Evolutionary conservation across 2,888 invertebrate species (phyloP).

Genomic region (Scrobipalpa atriplicella): DNA sequence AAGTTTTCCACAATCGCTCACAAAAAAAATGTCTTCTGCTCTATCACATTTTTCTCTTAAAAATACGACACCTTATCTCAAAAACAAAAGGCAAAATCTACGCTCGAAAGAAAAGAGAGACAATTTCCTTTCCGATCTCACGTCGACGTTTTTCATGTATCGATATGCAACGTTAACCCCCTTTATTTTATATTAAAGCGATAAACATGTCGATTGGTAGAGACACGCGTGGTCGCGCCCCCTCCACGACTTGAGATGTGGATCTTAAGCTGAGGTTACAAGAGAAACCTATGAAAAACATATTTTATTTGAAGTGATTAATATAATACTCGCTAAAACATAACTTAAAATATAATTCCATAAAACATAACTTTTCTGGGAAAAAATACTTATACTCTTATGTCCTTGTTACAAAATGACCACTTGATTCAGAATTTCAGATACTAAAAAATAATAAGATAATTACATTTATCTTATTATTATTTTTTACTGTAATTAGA

Average conservation of each 20-base stretch:
- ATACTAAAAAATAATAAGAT: too few relatives aligned
- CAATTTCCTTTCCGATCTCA: conserved; percentile 69
- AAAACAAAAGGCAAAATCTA: conserved; percentile 18
- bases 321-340: too few relatives aligned
- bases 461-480: too few relatives aligned
- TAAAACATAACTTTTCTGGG: too few relatives aligned
- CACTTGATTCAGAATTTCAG: too few relatives aligned
- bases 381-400: too few relatives aligned
- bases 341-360: too few relatives aligned
- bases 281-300: too few relatives aligned
- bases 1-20: not conserved
- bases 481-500: too few relatives aligned
- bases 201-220: conserved; percentile 81
- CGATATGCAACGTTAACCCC: conserved; percentile 67
- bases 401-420: too few relatives aligned
- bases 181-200: conserved; percentile 83
- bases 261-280: conserved; percentile 13
- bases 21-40: not conserved
- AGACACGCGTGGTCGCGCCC: conserved; percentile 75
- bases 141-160: conserved; percentile 73
- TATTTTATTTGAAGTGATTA: too few relatives aligned
- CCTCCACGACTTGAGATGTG: conserved; percentile 44
- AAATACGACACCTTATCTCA: not conserved
- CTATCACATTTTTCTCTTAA: not conserved
- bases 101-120: conserved; percentile 45